Evolutionary conservation across 2,888 invertebrate species (phyloP).

Genomic region (Mesochorus sp.): DNA sequence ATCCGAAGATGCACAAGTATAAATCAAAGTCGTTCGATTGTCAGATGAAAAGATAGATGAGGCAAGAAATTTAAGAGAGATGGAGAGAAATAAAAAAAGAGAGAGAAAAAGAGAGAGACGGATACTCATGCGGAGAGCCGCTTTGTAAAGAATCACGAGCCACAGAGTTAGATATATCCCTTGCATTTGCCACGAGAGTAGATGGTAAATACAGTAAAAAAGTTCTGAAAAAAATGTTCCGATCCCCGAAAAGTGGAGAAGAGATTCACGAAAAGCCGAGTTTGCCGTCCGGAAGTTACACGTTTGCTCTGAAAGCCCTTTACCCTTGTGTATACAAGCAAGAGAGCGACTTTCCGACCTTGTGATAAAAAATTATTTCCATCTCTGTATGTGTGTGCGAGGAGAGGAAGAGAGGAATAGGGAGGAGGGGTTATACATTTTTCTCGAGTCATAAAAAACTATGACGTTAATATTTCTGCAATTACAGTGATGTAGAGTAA

Average conservation of each 20-base stretch:
- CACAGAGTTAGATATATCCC: background rate
- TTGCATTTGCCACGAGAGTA: constrained; percentile 10
- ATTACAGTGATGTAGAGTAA: too few species aligned
- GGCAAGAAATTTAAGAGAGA: background rate
- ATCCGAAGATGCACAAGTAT: too few species aligned
- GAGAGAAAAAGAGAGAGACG: background rate
- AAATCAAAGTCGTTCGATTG: background rate
- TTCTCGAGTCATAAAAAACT: too few species aligned
- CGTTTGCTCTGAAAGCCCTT: constrained; percentile 39
- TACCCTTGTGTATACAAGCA: constrained; percentile 13
- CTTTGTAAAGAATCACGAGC: background rate
- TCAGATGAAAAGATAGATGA: background rate
- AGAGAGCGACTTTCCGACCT: constrained; percentile 15
- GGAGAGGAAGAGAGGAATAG: background rate
- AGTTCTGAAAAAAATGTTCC: constrained; percentile 34
- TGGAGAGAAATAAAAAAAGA: background rate
- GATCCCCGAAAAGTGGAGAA: constrained; percentile 13
- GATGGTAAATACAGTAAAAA: constrained; percentile 23
- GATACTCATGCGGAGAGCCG: background rate
- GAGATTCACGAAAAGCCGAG: constrained; percentile 25
- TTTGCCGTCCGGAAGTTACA: constrained; percentile 44
- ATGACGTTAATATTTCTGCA: too few species aligned
- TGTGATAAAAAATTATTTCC: constrained; percentile 8
- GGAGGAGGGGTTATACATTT: background rate
- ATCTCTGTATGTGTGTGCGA: background rate